Conservation (phyloP, 2,888 invertebrate genomes). For the Agrochola circellaris region DNA sequence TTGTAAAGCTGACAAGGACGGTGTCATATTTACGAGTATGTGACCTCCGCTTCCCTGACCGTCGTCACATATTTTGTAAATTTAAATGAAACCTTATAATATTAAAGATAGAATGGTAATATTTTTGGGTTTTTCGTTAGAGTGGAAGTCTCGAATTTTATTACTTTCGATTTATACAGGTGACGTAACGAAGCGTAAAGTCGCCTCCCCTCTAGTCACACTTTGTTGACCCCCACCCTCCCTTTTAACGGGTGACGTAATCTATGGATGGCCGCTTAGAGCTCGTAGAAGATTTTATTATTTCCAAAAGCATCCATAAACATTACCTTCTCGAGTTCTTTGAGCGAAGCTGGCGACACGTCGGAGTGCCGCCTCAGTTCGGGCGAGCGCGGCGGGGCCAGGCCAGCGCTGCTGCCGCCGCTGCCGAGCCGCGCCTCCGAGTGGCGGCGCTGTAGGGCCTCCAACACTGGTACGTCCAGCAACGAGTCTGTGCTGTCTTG, state of each 20-base stretch:
- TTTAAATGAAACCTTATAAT: neutral
- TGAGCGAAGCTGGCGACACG: conserved; percentile 96
- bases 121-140: neutral
- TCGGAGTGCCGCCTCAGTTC: conserved; percentile 96
- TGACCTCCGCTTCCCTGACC: neutral
- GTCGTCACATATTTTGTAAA: neutral
- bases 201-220: neutral
- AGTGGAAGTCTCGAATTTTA: neutral
- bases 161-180: neutral
- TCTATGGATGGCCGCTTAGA: neutral
- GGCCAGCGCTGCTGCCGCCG: conserved; percentile 89
- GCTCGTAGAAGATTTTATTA: neutral
- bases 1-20: neutral
- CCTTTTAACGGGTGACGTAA: neutral
- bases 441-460: conserved; percentile 95
- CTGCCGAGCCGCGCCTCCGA: conserved; percentile 92
- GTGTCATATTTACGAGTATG: neutral
- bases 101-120: neutral
- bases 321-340: conserved; percentile 96
- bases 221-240: neutral
- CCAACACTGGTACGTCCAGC: conserved; percentile 95
- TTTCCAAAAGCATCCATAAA: conserved; percentile 55
- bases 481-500: conserved; percentile 96
- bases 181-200: neutral
- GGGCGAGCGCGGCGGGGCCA: conserved; percentile 96